Conservation (phyloP, 2,113 vertebrate species). For the Gnathonemus longibarbis region DNA sequence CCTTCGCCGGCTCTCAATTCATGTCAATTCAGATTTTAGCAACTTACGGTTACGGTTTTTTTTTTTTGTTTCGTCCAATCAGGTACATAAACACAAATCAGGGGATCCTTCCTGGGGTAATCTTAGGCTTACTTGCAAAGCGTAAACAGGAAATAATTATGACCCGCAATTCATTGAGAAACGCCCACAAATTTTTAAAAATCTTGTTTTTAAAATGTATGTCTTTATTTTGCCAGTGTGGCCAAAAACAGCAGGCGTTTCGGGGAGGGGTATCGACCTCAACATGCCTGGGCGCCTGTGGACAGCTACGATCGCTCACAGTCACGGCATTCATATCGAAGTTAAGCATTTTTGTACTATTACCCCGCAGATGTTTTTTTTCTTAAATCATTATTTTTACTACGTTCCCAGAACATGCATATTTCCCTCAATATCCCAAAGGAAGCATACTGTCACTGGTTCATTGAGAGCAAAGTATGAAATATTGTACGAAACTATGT, state of each 20-base stretch:
- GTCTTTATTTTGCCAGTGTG: background rate
- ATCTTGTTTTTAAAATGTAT: background rate
- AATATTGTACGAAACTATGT: background rate
- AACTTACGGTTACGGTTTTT: background rate
- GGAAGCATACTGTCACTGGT: constrained; percentile 2
- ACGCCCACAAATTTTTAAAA: background rate
- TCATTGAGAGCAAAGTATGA: constrained; percentile 1
- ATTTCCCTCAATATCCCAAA: constrained; percentile 1
- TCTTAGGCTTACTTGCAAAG: background rate
- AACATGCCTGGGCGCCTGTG: background rate
- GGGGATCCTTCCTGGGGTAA: background rate
- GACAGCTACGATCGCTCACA: background rate
- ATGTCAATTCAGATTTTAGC: background rate
- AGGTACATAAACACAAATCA: constrained; percentile 15
- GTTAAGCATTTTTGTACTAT: constrained; percentile 12
- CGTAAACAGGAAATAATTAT: constrained; percentile 19
- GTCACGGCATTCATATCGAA: background rate
- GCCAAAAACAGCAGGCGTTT: background rate
- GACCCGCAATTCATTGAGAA: background rate
- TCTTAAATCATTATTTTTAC: background rate
- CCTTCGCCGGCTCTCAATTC: constrained; percentile 36
- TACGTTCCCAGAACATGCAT: background rate
- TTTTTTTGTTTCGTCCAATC: background rate
- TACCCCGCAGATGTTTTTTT: background rate
- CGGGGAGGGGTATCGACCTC: background rate